Evolutionary conservation across 2,797 vertebrate genomes (phyloP).

Genomic region (Rhinella marina): DNA sequence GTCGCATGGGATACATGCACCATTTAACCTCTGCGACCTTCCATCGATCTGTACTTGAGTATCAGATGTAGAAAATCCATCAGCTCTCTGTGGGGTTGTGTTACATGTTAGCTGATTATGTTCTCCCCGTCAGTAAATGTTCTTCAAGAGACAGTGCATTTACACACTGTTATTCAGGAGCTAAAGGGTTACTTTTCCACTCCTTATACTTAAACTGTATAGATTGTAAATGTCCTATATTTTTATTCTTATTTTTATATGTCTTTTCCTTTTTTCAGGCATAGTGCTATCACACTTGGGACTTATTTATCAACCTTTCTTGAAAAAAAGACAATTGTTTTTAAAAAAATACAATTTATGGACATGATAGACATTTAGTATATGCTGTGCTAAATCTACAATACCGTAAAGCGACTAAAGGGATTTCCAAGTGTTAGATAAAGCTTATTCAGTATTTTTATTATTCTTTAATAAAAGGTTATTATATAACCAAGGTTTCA

Average conservation of each 20-base stretch:
- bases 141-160: not conserved
- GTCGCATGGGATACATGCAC: conserved; percentile 76
- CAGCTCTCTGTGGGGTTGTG: conserved; percentile 46
- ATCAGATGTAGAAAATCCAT: conserved; percentile 61
- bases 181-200: not conserved
- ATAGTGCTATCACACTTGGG: no score
- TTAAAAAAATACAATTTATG: not conserved
- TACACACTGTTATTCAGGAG: not conserved
- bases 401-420: not conserved
- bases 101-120: conserved; percentile 20
- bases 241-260: not conserved
- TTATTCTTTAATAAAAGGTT: no score
- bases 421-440: no score
- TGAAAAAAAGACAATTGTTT: not conserved
- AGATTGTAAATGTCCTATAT: not conserved
- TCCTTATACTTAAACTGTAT: not conserved
- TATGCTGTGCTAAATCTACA: not conserved
- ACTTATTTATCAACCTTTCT: no score
- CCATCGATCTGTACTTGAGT: conserved; percentile 66
- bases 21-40: conserved; percentile 76
- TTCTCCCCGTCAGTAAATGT: conserved; percentile 41
- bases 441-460: no score
- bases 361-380: not conserved
- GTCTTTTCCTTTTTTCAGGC: not conserved
- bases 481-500: no score